Conservation (phyloP, 2,113 vertebrate genomes). For the Trichomycterus rosablanca region DNA sequence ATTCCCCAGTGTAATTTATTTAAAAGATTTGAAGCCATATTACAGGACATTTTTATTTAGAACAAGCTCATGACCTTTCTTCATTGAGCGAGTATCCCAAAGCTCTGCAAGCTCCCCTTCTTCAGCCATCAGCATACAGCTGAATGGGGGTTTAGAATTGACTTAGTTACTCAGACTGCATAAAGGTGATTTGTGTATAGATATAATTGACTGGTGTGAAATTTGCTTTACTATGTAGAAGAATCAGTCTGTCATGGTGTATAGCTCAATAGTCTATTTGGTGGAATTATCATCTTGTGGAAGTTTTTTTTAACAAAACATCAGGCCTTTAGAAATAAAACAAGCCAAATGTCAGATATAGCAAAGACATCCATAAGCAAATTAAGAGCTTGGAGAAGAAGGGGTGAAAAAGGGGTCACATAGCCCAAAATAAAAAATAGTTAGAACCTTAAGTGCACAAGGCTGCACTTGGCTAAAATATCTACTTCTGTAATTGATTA, state of each 20-base stretch:
- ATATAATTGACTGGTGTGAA: conserved; percentile 5
- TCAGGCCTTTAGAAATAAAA: conserved; percentile 23
- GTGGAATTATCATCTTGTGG: conserved; percentile 20
- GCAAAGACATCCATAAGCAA: conserved; percentile 16
- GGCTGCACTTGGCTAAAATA: no score
- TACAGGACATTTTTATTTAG: no score
- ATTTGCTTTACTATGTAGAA: conserved; percentile 3
- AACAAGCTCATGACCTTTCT: no score
- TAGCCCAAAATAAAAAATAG: conserved; percentile 1
- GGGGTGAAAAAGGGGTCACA: conserved; percentile 9
- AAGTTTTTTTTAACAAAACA: conserved; percentile 19
- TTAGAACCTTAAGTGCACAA: conserved; percentile 11
- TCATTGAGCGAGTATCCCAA: conserved; percentile 1
- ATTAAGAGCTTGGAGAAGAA: conserved; percentile 9
- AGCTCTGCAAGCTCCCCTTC: background rate
- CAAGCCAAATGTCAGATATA: conserved; percentile 31
- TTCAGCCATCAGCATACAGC: background rate
- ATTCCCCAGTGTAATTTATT: conserved; percentile 19
- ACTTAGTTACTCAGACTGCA: background rate
- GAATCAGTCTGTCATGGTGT: background rate
- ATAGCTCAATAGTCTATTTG: conserved; percentile 16
- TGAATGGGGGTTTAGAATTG: conserved; percentile 3
- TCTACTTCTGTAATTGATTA: conserved; percentile 17
- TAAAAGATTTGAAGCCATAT: no score
- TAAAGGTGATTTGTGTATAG: conserved; percentile 13